Evolutionary conservation across 23 tunicate species (phyloP).

Genomic region (Ciona savignyi): DNA sequence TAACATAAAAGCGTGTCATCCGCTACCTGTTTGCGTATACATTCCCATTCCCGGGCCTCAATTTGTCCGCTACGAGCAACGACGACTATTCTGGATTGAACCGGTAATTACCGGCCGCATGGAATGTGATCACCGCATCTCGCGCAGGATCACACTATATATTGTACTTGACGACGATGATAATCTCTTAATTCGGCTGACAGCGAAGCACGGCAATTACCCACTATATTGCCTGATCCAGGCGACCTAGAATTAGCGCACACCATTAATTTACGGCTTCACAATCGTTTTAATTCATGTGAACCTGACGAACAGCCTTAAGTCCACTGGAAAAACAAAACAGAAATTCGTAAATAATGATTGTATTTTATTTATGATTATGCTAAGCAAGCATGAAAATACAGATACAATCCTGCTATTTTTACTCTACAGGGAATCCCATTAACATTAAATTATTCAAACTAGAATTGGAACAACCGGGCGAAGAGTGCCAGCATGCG

Average conservation of each 20-base stretch:
- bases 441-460: too few relatives aligned
- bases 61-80: neutral
- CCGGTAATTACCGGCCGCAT: neutral
- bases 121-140: neutral
- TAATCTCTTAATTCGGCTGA: neutral
- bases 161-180: neutral
- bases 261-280: neutral
- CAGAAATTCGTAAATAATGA: too few relatives aligned
- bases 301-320: neutral
- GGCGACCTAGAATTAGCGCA: neutral
- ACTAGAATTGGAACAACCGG: too few relatives aligned
- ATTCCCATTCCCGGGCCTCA: neutral
- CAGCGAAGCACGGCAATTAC: neutral
- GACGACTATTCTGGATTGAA: neutral
- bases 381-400: too few relatives aligned
- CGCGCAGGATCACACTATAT: slow-evolving; percentile 1
- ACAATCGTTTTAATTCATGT: neutral
- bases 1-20: neutral
- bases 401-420: too few relatives aligned
- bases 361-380: too few relatives aligned
- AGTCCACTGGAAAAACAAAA: too few relatives aligned
- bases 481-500: too few relatives aligned
- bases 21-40: slow-evolving; percentile 1
- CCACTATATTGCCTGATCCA: neutral
- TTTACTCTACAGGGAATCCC: too few relatives aligned